Conservation (phyloP, 2,888 invertebrate genomes). For the Aplocera efformata region DNA sequence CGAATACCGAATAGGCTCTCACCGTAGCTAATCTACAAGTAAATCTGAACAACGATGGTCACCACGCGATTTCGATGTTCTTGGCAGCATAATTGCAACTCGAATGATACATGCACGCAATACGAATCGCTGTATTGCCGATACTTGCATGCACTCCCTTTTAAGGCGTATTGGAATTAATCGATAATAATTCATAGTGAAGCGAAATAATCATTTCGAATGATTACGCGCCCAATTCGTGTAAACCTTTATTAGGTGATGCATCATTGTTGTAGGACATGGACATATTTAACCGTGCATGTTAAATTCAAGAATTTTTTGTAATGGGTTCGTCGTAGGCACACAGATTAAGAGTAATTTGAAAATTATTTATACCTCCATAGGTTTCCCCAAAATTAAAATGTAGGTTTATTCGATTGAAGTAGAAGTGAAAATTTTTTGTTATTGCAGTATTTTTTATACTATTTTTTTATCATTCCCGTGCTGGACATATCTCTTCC, state of each 20-base stretch:
- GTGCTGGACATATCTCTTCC: too few species aligned
- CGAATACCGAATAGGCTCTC: slow-evolving; percentile 21
- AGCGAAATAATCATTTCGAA: slow-evolving; percentile 25
- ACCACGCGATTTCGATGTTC: slow-evolving; percentile 73
- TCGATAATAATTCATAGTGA: slow-evolving; percentile 39
- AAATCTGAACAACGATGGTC: slow-evolving; percentile 38
- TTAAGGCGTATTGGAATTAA: slow-evolving; percentile 49
- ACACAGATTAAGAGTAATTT: neutral
- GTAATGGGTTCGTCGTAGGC: too few species aligned
- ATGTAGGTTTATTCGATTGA: too few species aligned
- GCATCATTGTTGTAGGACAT: slow-evolving; percentile 8
- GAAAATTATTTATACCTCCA: neutral
- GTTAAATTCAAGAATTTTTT: too few species aligned
- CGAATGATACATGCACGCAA: slow-evolving; percentile 74
- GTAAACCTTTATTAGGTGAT: slow-evolving; percentile 19
- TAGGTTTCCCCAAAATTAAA: too few species aligned
- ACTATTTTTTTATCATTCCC: too few species aligned
- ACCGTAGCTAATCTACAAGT: slow-evolving; percentile 20
- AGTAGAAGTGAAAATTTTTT: too few species aligned
- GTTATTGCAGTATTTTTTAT: too few species aligned
- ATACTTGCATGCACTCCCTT: slow-evolving; percentile 42
- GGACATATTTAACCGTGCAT: too few species aligned
- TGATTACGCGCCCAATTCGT: slow-evolving; percentile 22
- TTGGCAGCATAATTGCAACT: slow-evolving; percentile 64
- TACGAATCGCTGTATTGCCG: slow-evolving; percentile 44